A percentile compares a stretch with the other conserved stretches of the same genome.
These are phyloP conservation scores for Cephus spinipes DNA, from an alignment of 2,888 invertebrate species.

Conservation along the genomic window DNA sequence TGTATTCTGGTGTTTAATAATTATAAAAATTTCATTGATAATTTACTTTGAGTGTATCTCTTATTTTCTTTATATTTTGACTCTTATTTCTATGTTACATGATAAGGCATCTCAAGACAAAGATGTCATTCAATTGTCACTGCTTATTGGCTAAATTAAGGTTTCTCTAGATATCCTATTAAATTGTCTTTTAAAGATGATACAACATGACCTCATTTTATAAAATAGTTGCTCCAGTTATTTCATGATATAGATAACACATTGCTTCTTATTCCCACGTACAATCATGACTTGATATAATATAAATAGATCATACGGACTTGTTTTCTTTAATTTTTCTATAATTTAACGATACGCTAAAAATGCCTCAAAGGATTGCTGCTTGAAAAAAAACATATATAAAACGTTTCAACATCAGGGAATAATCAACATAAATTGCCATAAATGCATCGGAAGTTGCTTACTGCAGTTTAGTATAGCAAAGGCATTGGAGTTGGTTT, in stretches of 20 bases:
- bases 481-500: neutral
- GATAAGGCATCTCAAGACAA: neutral
- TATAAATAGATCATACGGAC: neutral
- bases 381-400: too few relatives aligned
- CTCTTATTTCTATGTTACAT: neutral
- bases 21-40: neutral
- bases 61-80: neutral
- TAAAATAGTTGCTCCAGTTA: neutral
- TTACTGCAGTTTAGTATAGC: neutral
- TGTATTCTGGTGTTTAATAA: neutral
- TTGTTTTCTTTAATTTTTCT: neutral
- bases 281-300: neutral
- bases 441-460: neutral
- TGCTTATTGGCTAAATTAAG: neutral
- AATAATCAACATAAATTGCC: neutral
- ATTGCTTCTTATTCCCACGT: neutral
- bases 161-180: neutral
- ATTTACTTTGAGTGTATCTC: neutral
- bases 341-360: neutral
- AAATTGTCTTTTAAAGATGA: neutral
- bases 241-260: neutral
- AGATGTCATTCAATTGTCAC: neutral
- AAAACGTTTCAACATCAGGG: neutral
- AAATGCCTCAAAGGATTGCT: neutral
- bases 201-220: neutral